Percentiles rank a stretch among this genome's conserved stretches.
Evolutionary conservation across 2,888 invertebrate genomes (phyloP).

Genomic region (Aphidius colemani): DNA sequence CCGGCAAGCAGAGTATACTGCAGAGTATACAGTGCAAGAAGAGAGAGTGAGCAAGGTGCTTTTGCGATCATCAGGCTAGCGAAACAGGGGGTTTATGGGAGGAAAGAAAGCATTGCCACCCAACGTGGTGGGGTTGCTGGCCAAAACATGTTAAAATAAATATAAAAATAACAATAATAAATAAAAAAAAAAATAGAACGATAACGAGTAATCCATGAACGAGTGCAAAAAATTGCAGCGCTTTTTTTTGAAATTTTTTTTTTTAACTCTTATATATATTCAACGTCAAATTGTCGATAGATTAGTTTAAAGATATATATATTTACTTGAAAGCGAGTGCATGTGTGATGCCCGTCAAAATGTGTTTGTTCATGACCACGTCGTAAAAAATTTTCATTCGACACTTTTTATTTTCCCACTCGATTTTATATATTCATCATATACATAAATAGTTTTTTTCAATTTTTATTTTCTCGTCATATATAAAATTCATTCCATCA

Average conservation of each 20-base stretch:
- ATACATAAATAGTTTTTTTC: background rate
- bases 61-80: constrained; percentile 14
- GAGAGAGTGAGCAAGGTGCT: constrained; percentile 28
- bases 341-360: background rate
- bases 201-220: constrained; percentile 28
- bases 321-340: constrained; percentile 12
- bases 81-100: constrained; percentile 22
- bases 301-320: constrained; percentile 53
- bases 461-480: no score
- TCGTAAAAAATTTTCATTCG: constrained; percentile 22
- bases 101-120: background rate
- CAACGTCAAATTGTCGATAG: constrained; percentile 58
- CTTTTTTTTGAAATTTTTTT: constrained; percentile 49
- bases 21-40: constrained; percentile 34
- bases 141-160: no score
- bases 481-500: background rate
- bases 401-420: background rate
- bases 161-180: constrained; percentile 12
- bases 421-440: background rate
- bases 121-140: background rate
- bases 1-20: constrained; percentile 44
- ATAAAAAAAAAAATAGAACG: constrained; percentile 14
- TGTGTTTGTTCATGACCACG: constrained; percentile 17
- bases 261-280: background rate
- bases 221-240: constrained; percentile 53